These are phyloP conservation scores for Mustela nigripes DNA, from an alignment of 2,113 vertebrate species.

Conservation along the genomic window DNA sequence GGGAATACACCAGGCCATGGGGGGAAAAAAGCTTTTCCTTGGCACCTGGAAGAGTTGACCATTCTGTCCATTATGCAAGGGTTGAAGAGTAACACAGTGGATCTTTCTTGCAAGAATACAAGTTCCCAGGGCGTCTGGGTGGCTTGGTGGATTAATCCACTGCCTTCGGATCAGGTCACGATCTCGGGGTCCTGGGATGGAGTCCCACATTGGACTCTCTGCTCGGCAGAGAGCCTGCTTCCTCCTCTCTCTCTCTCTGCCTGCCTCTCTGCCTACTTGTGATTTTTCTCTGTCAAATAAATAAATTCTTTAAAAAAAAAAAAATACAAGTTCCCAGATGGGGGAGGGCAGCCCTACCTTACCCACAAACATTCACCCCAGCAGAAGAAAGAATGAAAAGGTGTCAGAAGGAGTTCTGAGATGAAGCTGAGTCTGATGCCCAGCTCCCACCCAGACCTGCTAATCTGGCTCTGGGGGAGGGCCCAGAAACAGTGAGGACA, in stretches of 20 bases:
- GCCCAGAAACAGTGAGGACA: background rate
- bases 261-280: no score
- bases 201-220: no score
- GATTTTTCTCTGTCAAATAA: no score
- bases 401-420: background rate
- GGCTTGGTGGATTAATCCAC: no score
- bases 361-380: background rate
- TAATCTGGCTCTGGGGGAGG: background rate
- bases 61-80: background rate
- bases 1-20: background rate
- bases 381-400: background rate
- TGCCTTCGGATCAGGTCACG: no score
- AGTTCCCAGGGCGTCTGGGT: background rate
- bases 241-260: no score
- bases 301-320: no score
- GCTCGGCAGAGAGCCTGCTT: no score
- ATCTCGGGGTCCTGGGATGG: no score
- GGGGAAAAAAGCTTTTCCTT: background rate
- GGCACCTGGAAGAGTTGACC: background rate
- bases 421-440: background rate
- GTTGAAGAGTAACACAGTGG: background rate
- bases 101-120: background rate
- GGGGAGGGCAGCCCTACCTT: background rate
- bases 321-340: background rate
- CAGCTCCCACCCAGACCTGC: background rate